Evolutionary conservation across 1,140 invertebrate genomes (phyloP).

Genomic region (Atopsyche davidsoni): DNA sequence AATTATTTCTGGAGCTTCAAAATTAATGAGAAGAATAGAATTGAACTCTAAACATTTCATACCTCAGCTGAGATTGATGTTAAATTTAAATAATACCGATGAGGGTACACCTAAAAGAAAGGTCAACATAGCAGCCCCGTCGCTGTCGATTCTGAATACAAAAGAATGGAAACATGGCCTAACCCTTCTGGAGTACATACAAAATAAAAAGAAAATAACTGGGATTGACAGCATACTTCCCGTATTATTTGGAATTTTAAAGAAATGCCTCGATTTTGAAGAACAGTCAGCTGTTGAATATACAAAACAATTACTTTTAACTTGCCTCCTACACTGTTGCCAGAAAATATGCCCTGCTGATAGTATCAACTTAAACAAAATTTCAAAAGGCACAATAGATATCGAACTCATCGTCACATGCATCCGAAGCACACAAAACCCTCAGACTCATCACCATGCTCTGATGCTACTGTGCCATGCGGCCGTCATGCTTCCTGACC

Average conservation of each 20-base stretch:
- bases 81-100: slow-evolving; percentile 32
- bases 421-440: slow-evolving; percentile 82
- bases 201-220: slow-evolving; percentile 71
- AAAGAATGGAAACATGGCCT: slow-evolving; percentile 71
- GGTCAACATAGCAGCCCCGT: slow-evolving; percentile 41
- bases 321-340: slow-evolving; percentile 68
- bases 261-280: slow-evolving; percentile 72
- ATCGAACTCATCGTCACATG: slow-evolving; percentile 82
- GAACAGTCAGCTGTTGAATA: slow-evolving; percentile 83
- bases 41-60: slow-evolving; percentile 59
- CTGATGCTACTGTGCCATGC: slow-evolving; percentile 72
- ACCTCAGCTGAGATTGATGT: slow-evolving; percentile 55
- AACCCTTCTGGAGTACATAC: slow-evolving; percentile 75
- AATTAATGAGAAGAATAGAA: slow-evolving; percentile 63
- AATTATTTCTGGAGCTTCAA: slow-evolving; percentile 55
- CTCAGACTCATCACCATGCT: slow-evolving; percentile 90
- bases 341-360: slow-evolving; percentile 49
- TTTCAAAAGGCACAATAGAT: slow-evolving; percentile 60
- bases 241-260: slow-evolving; percentile 74
- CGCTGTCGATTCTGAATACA: slow-evolving; percentile 54
- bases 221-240: slow-evolving; percentile 61
- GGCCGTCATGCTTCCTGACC: slow-evolving; percentile 68
- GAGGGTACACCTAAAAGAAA: slow-evolving; percentile 36
- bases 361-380: slow-evolving; percentile 42
- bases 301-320: slow-evolving; percentile 78